Conservation (phyloP, 2,113 vertebrate genomes). For the Numenius arquata region DNA sequence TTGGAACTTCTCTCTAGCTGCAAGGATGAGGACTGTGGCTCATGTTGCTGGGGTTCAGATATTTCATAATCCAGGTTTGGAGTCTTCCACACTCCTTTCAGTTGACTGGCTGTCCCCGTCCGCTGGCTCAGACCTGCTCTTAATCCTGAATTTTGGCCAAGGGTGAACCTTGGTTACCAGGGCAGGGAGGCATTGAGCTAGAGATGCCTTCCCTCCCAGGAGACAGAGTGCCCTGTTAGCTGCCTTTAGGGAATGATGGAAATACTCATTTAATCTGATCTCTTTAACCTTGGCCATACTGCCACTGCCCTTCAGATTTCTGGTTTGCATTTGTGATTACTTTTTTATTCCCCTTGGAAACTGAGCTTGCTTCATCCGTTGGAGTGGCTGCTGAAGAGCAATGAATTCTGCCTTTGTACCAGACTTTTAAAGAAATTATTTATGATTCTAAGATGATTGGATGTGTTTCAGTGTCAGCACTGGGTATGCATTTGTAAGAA, state of each 20-base stretch:
- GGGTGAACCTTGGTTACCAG: not conserved
- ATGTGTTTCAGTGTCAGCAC: not conserved
- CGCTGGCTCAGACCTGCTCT: not conserved
- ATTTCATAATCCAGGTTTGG: not conserved
- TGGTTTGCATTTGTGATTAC: not conserved
- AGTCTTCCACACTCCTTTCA: not conserved
- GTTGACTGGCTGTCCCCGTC: accelerated
- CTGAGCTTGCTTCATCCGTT: not conserved
- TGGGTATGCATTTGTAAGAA: not conserved
- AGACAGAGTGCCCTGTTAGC: not conserved
- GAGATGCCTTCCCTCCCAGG: not conserved
- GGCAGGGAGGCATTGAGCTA: not conserved
- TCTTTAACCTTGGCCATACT: not conserved
- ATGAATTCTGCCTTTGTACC: not conserved
- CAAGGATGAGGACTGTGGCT: not conserved
- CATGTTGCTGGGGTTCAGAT: not conserved
- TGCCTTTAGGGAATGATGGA: not conserved
- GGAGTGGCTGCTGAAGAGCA: not conserved
- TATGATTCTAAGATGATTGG: not conserved
- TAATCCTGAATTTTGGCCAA: not conserved
- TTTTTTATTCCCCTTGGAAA: not conserved
- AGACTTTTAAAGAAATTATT: not conserved
- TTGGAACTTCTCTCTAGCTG: not conserved
- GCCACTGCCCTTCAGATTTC: not conserved
- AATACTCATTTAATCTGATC: not conserved